phyloP scores from a whole-genome alignment of 2,113 vertebrate species.

The Nothocercus julius region DNA sequence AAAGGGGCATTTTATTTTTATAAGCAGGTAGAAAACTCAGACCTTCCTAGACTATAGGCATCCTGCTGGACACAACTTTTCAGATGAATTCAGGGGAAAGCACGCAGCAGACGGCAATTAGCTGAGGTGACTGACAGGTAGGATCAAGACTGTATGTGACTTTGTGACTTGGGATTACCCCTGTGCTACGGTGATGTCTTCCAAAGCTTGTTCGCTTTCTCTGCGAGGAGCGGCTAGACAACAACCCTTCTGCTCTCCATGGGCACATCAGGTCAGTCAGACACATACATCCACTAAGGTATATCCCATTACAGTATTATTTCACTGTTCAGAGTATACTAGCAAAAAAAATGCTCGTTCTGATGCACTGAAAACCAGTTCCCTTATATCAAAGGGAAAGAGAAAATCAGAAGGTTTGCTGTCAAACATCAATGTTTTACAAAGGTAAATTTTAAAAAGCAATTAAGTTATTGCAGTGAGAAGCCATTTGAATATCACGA shows the following conservation, averaged over 20 bases:
- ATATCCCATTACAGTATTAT: background rate
- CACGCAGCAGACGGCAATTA: background rate
- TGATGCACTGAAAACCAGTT: background rate
- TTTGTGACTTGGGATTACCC: background rate
- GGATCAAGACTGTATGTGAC: background rate
- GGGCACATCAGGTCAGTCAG: background rate
- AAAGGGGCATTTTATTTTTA: background rate
- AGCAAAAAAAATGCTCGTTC: background rate
- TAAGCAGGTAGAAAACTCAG: background rate
- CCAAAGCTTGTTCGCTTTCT: background rate
- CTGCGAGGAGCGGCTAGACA: background rate
- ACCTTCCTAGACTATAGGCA: background rate
- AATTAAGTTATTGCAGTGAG: background rate
- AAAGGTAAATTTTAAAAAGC: background rate
- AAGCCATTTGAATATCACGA: background rate
- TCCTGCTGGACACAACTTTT: background rate
- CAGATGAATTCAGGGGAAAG: background rate
- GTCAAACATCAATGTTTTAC: background rate
- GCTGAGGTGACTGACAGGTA: background rate
- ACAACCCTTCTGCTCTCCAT: background rate
- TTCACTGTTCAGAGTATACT: background rate
- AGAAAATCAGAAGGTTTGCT: background rate
- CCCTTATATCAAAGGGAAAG: background rate
- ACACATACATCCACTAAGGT: background rate
- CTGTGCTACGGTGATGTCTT: background rate